phyloP scores from a whole-genome alignment of 1,140 invertebrate genomes.

The Bradynema listronoti region DNA sequence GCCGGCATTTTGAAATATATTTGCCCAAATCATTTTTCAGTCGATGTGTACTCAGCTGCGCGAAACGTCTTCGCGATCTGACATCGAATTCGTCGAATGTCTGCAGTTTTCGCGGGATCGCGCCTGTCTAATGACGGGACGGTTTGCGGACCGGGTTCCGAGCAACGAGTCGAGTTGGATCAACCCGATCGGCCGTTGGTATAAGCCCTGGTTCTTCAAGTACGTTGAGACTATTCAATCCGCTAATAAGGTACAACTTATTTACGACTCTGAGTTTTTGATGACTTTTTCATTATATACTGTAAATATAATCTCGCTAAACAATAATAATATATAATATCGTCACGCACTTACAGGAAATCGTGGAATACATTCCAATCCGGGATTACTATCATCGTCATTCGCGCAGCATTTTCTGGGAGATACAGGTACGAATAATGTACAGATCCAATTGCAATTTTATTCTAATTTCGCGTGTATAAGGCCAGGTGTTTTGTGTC shows the following conservation, averaged over 20 bases:
- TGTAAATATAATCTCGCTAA: not conserved
- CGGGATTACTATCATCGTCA: conserved; percentile 63
- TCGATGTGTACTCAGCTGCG: conserved; percentile 61
- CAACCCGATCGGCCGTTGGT: conserved; percentile 62
- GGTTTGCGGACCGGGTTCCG: conserved; percentile 59
- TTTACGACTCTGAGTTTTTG: conserved; percentile 59
- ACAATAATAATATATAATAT: not conserved
- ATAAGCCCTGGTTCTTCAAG: conserved; percentile 67
- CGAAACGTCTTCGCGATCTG: conserved; percentile 50
- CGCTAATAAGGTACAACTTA: conserved; percentile 48
- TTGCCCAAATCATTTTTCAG: conserved; percentile 21
- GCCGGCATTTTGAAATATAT: not conserved
- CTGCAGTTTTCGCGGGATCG: conserved; percentile 62
- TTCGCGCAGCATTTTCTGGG: conserved; percentile 64
- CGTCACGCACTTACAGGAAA: not conserved
- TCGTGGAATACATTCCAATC: conserved; percentile 62
- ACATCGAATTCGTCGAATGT: conserved; percentile 62
- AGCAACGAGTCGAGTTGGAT: conserved; percentile 41
- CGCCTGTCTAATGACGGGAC: conserved; percentile 63
- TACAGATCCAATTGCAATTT: conserved; percentile 59
- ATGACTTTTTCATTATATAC: too few relatives aligned
- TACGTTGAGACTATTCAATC: conserved; percentile 60
- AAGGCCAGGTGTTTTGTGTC: too few relatives aligned
- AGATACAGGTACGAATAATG: conserved; percentile 63
- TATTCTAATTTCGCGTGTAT: not conserved